A percentile compares a stretch with the other conserved stretches of the same genome.
These are phyloP conservation scores for Plecotus auritus DNA, from an alignment of 2,113 vertebrate species.

Conservation along the genomic window DNA sequence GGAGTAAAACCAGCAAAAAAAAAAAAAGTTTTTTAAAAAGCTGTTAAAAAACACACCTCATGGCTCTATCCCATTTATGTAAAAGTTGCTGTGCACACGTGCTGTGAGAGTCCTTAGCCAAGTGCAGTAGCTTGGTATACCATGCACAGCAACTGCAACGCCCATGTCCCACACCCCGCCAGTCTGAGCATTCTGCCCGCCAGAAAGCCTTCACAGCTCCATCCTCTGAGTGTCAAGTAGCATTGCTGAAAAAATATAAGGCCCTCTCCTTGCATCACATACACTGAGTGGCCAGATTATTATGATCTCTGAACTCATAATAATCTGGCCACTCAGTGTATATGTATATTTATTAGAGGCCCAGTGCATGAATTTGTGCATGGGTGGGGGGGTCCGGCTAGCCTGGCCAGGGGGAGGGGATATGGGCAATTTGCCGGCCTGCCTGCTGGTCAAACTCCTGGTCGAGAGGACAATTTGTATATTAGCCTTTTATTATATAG, in stretches of 20 bases:
- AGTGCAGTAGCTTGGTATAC: not conserved
- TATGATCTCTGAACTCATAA: too few relatives aligned
- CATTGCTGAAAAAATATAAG: not conserved
- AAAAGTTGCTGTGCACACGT: not conserved
- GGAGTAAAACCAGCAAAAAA: not conserved
- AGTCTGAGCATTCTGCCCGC: not conserved
- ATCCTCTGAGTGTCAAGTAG: not conserved
- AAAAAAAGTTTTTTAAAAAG: not conserved
- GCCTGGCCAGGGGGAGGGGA: too few relatives aligned
- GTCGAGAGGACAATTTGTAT: too few relatives aligned
- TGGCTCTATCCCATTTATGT: not conserved
- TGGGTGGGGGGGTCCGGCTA: too few relatives aligned
- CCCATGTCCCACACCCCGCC: not conserved
- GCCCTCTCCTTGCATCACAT: not conserved
- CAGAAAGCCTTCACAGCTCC: not conserved
- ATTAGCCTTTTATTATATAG: too few relatives aligned
- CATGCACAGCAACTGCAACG: not conserved
- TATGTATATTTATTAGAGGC: too few relatives aligned
- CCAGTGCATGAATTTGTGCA: too few relatives aligned
- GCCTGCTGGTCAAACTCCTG: too few relatives aligned
- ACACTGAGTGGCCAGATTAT: too few relatives aligned
- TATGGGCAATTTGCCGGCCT: too few relatives aligned
- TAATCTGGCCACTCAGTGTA: too few relatives aligned
- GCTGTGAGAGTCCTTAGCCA: not conserved
- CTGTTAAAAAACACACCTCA: not conserved